These are phyloP conservation scores for Zophobas atratus DNA, from an alignment of 1,140 invertebrate genomes.

Conservation along the genomic window DNA sequence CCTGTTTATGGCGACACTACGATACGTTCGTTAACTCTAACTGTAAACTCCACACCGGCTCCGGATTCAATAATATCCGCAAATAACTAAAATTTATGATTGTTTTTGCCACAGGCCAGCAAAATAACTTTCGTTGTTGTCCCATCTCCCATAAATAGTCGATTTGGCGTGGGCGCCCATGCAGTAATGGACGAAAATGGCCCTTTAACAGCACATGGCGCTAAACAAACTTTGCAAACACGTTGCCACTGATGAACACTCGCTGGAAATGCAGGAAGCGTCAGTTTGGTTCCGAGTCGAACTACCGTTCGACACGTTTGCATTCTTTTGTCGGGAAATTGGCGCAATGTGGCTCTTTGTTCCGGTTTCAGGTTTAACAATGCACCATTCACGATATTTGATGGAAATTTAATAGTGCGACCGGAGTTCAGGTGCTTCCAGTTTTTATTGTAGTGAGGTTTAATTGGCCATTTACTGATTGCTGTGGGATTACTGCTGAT, in stretches of 20 bases:
- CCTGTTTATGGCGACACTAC: slow-evolving; percentile 2
- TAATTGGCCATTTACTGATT: no score
- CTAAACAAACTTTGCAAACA: slow-evolving; percentile 26
- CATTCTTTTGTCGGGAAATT: slow-evolving; percentile 13
- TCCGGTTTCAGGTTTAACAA: not conserved
- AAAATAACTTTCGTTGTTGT: slow-evolving; percentile 12
- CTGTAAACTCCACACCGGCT: not conserved
- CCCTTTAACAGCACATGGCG: slow-evolving; percentile 21
- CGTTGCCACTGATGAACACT: slow-evolving; percentile 18
- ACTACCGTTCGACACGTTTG: slow-evolving; percentile 10
- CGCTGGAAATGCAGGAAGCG: not conserved
- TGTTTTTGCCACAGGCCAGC: not conserved
- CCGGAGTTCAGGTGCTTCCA: no score
- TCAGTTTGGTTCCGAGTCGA: not conserved
- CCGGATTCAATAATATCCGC: slow-evolving; percentile 5
- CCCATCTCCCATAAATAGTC: slow-evolving; percentile 13
- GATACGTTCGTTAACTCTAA: slow-evolving; percentile 6
- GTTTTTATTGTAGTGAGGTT: no score
- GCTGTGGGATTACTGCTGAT: no score
- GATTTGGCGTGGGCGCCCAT: slow-evolving; percentile 19
- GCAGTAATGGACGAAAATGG: slow-evolving; percentile 21
- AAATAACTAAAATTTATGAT: slow-evolving; percentile 12
- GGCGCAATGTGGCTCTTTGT: not conserved
- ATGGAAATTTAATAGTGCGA: no score
- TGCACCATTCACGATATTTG: no score